Percentiles rank a stretch among this genome's conserved stretches.
Evolutionary conservation across 2,797 vertebrate species (phyloP).

Genomic region (Phoeniculus purpureus): DNA sequence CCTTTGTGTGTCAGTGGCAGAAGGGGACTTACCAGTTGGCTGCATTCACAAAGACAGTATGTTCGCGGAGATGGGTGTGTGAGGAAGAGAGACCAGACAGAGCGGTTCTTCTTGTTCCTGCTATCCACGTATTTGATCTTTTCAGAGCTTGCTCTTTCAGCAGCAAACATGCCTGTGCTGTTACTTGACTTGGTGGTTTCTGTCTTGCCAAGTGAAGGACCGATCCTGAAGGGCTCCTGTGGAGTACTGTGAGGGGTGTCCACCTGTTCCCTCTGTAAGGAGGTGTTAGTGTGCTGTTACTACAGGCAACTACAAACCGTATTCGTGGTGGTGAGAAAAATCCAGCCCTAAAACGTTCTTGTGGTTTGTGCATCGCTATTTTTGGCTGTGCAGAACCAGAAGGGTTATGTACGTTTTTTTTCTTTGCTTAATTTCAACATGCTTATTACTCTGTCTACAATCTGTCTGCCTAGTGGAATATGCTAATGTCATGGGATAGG

Average conservation of each 20-base stretch:
- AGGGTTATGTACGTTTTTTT: not conserved
- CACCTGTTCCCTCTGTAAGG: not conserved
- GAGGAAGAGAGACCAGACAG: constrained; percentile 38
- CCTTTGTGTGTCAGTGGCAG: not conserved
- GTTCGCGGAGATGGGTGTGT: fast-evolving
- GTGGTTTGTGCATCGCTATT: not conserved
- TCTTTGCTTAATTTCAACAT: not conserved
- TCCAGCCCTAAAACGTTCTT: not conserved
- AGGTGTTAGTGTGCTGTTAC: not conserved
- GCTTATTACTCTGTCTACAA: not conserved
- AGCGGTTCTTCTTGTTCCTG: constrained; percentile 65
- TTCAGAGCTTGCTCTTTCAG: constrained; percentile 33
- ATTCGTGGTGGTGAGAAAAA: fast-evolving
- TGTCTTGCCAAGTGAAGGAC: constrained; percentile 8
- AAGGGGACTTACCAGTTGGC: constrained; percentile 11
- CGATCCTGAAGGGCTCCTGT: not conserved
- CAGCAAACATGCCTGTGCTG: constrained; percentile 8
- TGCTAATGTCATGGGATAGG: not conserved
- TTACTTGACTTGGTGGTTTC: not conserved
- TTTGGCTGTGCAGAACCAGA: not conserved
- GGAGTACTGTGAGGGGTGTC: not conserved
- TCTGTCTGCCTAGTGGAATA: not conserved
- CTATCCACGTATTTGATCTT: constrained; percentile 20
- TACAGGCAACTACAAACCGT: not conserved
- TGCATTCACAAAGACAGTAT: not conserved